Evolutionary conservation across 2,113 vertebrate species (phyloP).

Genomic region (Chloroceryle aenea): DNA sequence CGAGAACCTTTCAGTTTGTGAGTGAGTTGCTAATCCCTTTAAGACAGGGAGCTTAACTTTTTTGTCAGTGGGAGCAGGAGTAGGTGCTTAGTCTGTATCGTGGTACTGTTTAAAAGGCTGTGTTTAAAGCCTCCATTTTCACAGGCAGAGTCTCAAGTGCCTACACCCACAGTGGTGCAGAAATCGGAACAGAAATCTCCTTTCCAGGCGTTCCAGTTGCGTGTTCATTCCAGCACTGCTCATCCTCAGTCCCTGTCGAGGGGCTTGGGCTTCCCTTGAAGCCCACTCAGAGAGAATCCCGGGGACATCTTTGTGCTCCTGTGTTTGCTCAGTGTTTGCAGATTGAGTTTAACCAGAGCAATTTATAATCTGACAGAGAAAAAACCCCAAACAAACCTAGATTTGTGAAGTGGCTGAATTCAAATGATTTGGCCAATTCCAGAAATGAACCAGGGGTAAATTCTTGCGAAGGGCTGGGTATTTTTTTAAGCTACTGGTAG

Average conservation of each 20-base stretch:
- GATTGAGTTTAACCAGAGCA: not conserved
- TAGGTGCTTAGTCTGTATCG: not conserved
- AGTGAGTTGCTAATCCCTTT: not conserved
- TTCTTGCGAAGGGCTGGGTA: not conserved
- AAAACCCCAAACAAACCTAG: not conserved
- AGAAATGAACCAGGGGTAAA: not conserved
- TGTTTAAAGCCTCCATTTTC: not conserved
- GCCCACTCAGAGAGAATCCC: fast-evolving
- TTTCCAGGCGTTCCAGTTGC: not conserved
- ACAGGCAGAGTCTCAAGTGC: not conserved
- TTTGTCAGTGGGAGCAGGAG: not conserved
- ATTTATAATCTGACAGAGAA: not conserved
- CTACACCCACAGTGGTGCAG: not conserved
- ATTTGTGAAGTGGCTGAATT: not conserved
- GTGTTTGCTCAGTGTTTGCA: not conserved
- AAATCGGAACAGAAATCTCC: not conserved
- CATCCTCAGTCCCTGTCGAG: not conserved
- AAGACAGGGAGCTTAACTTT: not conserved
- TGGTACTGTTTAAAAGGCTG: not conserved
- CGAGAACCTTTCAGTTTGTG: not conserved
- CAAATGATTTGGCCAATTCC: too few species aligned
- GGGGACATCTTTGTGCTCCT: not conserved
- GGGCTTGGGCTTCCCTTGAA: not conserved
- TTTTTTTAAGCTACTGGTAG: not conserved
- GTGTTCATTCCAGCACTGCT: not conserved